Evolutionary conservation across 2,797 vertebrate species (phyloP), one percentile per base, ranked within the genome.

Genomic region (Knipowitschia caucasica): DNA sequence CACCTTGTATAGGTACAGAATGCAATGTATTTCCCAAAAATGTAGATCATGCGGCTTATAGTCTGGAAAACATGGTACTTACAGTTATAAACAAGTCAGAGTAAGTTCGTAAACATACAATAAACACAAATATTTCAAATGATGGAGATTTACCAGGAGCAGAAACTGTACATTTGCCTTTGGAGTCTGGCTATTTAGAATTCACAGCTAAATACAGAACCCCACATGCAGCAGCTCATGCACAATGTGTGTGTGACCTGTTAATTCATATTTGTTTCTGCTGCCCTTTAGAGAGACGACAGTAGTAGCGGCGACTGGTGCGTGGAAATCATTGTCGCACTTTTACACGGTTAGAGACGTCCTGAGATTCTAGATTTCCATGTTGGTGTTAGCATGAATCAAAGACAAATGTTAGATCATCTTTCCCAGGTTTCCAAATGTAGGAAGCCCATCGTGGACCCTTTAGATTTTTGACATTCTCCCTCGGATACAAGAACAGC

Each of bases 201-300:
- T n/a, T n/a, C 24, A 8, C 25, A 20, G 26, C 15, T 30, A 12
- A 27, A 45, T 2, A 25, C 24, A 33, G 46, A 33, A n/a, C n/a
- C n/a, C n/a, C n/a, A n/a, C n/a, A n/a, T n/a, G n/a, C n/a, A n/a
- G n/a, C n/a, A n/a, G n/a, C n/a, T n/a, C n/a, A n/a, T n/a, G n/a
- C 7, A 23, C 0, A 33, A 23, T 47, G 9, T 49, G 6, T 49
- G 29, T n/a, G 29, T 4, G 4, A 49, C 46, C 29, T 49, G 33
- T 49, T n/a, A 31, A 20, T 31, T 49, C 46, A 46, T 27, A 49
- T 49, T 49, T 34, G 20, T 49, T 49, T 31, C 27, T 11, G 15
- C 45, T 49, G 46, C 46, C 46, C 33, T 49, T 47, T 49, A 33
- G 24, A 49, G 18, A 49, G 29, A 23, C 23, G 29, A 33, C 46